Evolutionary conservation across 2,113 vertebrate species (phyloP), one percentile per base, ranked within the genome.

Genomic region (Orientallactaga bullata): DNA sequence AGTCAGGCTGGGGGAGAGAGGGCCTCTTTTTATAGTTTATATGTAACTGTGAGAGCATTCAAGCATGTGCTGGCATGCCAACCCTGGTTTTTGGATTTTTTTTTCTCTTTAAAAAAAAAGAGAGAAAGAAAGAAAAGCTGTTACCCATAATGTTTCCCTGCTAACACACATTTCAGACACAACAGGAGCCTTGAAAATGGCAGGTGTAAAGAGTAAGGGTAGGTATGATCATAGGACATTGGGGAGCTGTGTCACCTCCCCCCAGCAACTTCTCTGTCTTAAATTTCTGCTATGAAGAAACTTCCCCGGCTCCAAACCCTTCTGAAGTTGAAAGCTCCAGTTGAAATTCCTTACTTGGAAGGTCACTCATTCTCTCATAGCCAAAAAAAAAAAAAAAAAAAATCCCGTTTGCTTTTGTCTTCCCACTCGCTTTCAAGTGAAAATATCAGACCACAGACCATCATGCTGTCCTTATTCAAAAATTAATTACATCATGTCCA

Each of bases 281-380:
- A 96, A 92, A 93, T 96, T 96, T 98, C 97, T 97, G 96, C 97
- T 97, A 96, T 96, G 55, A 96, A 92, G 97, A 97, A 97, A 95
- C 79, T 97, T 97, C 98, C 97, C 96, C 96, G 96, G 96, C 92
- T 92, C 98, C 96, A 72, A 96, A 97, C 97, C 93, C 92, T 96
- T 98, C 98, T 94, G 86, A 97, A 98, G 97, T 97, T 94, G 93
- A 97, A 98, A 98, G 96, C 81, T 91, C 77, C 71, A 39, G 97
- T 96, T 98, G 95, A 97, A 98, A 98, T 98, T 98, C 98, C 98
- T 98, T 97, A 94, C 96, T 96, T 97, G 96, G 97, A 98, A 98
- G 98, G 98, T 98, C 98, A 98, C 97, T 97, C 95, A 97, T 98
- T 97, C 96, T 96, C 98, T 97, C 84, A 28, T 96, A 97, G 98